A percentile compares a stretch with the other conserved stretches of the same genome.
Conservation (phyloP, 2,888 invertebrate species). For the Hyposoter didymator region DNA sequence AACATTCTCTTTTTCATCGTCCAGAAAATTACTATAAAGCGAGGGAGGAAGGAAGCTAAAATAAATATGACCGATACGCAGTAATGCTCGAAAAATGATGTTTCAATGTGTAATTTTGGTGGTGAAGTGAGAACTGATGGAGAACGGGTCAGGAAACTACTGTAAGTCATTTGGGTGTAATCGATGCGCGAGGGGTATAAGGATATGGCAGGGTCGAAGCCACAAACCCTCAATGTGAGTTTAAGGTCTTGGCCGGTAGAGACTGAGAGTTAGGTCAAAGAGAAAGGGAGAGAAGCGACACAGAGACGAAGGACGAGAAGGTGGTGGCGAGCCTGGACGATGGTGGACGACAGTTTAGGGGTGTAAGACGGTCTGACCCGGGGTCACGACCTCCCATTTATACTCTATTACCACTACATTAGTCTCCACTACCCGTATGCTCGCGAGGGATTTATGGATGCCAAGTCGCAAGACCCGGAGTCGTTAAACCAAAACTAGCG, state of each 20-base stretch:
- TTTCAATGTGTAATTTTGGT: neutral
- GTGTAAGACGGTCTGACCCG: constrained; percentile 83
- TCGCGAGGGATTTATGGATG: constrained; percentile 80
- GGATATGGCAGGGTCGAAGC: constrained; percentile 61
- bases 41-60: neutral
- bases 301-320: constrained; percentile 60
- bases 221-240: constrained; percentile 76
- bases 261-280: constrained; percentile 27
- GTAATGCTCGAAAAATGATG: neutral
- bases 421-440: constrained; percentile 78
- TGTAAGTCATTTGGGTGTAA: constrained; percentile 71
- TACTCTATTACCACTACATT: constrained; percentile 84
- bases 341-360: constrained; percentile 83
- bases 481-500: constrained; percentile 78
- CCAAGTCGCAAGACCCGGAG: constrained; percentile 78
- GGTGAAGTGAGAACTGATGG: constrained; percentile 34
- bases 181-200: constrained; percentile 64
- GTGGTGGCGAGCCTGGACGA: constrained; percentile 75
- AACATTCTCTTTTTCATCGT: neutral
- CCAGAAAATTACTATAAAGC: neutral
- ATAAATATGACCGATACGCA: neutral
- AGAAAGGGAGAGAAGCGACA: constrained; percentile 22
- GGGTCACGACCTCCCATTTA: constrained; percentile 83
- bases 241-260: constrained; percentile 81
- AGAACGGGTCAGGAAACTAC: constrained; percentile 61